Percentiles rank a stretch among this genome's conserved stretches.
These are phyloP conservation scores for Caenorhabditis sp. DNA, from an alignment of 2,888 invertebrate species.

Conservation along the genomic window DNA sequence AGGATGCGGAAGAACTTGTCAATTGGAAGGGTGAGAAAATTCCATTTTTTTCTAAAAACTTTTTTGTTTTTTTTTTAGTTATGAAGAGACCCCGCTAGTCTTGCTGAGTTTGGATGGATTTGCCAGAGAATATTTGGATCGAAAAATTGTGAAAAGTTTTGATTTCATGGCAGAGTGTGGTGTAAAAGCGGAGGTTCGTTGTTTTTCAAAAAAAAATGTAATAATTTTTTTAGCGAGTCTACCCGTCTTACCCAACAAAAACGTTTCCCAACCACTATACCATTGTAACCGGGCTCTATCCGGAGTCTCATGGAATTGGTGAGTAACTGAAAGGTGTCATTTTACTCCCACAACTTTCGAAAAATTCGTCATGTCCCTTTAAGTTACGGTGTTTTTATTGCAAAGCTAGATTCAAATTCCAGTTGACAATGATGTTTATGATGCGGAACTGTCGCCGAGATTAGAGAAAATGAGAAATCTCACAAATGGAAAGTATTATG, in stretches of 20 bases:
- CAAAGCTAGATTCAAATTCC: too few relatives aligned
- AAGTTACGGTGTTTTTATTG: too few relatives aligned
- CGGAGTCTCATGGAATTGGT: constrained; percentile 63
- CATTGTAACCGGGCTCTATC: constrained; percentile 67
- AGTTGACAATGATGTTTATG: constrained; percentile 62
- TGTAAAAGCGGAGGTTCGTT: constrained; percentile 53
- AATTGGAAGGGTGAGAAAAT: too few relatives aligned
- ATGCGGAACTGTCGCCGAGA: constrained; percentile 48
- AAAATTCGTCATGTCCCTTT: not conserved
- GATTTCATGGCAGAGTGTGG: constrained; percentile 61
- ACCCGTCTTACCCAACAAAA: constrained; percentile 66
- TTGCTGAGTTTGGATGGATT: constrained; percentile 63
- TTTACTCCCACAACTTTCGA: too few relatives aligned
- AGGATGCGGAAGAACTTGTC: too few relatives aligned
- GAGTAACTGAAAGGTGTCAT: too few relatives aligned
- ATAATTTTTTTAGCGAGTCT: constrained; percentile 50
- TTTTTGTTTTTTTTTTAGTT: constrained; percentile 7
- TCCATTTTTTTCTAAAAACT: not conserved
- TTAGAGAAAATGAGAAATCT: constrained; percentile 58
- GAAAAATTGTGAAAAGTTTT: constrained; percentile 56
- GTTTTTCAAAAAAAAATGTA: too few relatives aligned
- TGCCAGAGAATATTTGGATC: constrained; percentile 56
- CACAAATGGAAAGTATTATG: constrained; percentile 44
- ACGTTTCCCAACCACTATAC: constrained; percentile 71
- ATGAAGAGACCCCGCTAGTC: constrained; percentile 33